Evolutionary conservation across 53 echinoderm and acorn worm genomes (phyloP), one percentile per base, ranked within the genome.

Genomic region (Crossaster papposus): DNA sequence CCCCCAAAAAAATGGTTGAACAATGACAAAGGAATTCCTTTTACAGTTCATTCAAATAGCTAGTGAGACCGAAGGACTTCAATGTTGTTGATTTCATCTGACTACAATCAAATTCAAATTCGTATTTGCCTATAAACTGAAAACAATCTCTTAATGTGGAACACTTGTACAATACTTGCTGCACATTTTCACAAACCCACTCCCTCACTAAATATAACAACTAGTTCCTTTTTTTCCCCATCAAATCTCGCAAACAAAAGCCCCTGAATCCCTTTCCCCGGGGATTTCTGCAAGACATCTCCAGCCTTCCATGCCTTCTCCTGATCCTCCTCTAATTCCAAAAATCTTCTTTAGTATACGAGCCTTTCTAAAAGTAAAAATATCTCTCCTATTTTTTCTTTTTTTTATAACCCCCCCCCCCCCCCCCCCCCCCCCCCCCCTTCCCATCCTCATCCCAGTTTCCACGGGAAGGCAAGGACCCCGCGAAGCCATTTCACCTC

Each of bases 311-410:
- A 55, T 86, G 2, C 77, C 86, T 26, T 86, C 8, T 54, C 30
- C 75, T 86, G 86, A 86, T 86, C 86, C 86, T 31, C 36, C 33
- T 75, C 86, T 86, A 76, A 86, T 86, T 75, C 86, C 33, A 17
- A 64, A 68, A 86, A 86, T 86, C 86, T 76, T 86, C 63, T 76
- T 76, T 55, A 58, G 86, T 76, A 76, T 74, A 86, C 84, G 31
- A 28, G 44, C 70, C 31, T 13, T 1, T 26, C 15, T n/a, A 51
- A n/a, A 83, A 36, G 24, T 36, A 23, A 26, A 51, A 83, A 70
- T 55, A 81, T 32, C 64, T 44, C 28, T 84, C 70, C 38, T 13
- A 20, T 85, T 85, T 85, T 51, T 53, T 58, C n/a, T 58, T 20
- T 11, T 58, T 58, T 20, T 14, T 4, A 18, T 20, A 18, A 18